Percentiles rank a stretch among this genome's conserved stretches.
These are phyloP conservation scores for Prietella phreatophila DNA, from an alignment of 2,113 vertebrate species.

Conservation along the genomic window DNA sequence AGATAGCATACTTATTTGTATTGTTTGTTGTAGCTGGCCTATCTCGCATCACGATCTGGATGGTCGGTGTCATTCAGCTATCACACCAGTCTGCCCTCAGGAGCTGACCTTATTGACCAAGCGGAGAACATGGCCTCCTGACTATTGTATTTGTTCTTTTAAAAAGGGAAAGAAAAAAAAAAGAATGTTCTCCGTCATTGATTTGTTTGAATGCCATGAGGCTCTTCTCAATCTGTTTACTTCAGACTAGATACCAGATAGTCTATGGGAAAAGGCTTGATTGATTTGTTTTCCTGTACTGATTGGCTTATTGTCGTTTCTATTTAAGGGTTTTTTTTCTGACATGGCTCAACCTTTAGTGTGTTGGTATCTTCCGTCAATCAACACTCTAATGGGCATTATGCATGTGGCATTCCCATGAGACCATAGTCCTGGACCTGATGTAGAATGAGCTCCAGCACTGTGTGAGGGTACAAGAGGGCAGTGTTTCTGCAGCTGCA, in stretches of 20 bases:
- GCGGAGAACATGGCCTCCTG: background rate
- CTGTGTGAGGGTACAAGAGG: background rate
- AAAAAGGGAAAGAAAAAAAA: background rate
- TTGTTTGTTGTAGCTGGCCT: constrained; percentile 27
- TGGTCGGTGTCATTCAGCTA: constrained; percentile 17
- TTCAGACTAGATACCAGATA: constrained; percentile 23
- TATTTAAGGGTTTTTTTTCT: background rate
- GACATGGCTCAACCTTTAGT: background rate
- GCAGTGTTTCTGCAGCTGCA: background rate
- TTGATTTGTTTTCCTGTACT: constrained; percentile 36
- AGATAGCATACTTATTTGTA: constrained; percentile 43
- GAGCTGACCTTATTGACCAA: background rate
- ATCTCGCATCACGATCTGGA: constrained; percentile 26
- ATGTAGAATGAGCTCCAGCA: background rate
- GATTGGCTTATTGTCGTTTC: background rate
- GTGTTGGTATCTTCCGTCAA: background rate
- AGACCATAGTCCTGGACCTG: background rate
- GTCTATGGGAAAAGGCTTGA: background rate
- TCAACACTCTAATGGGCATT: background rate
- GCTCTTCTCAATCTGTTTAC: constrained; percentile 29
- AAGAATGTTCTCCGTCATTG: background rate
- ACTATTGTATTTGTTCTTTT: background rate
- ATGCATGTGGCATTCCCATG: background rate
- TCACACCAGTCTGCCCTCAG: constrained; percentile 17
- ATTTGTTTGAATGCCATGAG: constrained; percentile 13